Evolutionary conservation across 2,888 invertebrate genomes (phyloP), one percentile per base, ranked within the genome.

Genomic region (Diabrotica balteata): DNA sequence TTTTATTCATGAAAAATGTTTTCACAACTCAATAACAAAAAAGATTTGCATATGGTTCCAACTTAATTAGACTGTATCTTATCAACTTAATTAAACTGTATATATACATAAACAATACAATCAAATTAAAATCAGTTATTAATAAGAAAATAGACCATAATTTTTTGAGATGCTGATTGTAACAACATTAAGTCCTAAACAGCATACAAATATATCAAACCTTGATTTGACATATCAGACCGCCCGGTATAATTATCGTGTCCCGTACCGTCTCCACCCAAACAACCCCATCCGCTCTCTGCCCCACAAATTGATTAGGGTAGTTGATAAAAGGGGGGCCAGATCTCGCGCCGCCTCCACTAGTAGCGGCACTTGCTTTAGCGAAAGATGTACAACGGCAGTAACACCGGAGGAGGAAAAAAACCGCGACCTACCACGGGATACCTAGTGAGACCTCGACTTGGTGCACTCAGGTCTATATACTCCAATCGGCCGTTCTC

Each of bases 371-470:
- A 57, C 17, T 63, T 58, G 11, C 52, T 45, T 44, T 62, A 70
- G 63, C 49, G 63, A 17, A 65, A 71, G 65, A 79, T 80, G 79
- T 78, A 74, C 71, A 66, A 64, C 54, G 53, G 53, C 55, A 66
- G 50, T 49, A 60, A 51, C 55, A 66, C 65, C 32, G 67, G 60
- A 32, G 50, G 60, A 42, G 67, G 68, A 69, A 65, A 73, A 59
- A 69, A 76, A 61, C 64, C 67, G 57, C 63, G 79, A 72, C 75
- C 78, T 43, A 63, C 75, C 8, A 73, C 80, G 8, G 80, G 82
- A 7, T 83, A 79, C 71, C 75, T 84, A 68, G 82, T 81, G 17
- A 74, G 83, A 50, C 83, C 83, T 1, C 77, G 80, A 61, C 67
- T 83, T 58, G 82, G 83, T 17, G 77, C 81, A 7, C 67, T 81